These are phyloP conservation scores for Plumapathes pennacea DNA, from an alignment of 92 coral and sea anemone genomes.

Conservation along the genomic window DNA sequence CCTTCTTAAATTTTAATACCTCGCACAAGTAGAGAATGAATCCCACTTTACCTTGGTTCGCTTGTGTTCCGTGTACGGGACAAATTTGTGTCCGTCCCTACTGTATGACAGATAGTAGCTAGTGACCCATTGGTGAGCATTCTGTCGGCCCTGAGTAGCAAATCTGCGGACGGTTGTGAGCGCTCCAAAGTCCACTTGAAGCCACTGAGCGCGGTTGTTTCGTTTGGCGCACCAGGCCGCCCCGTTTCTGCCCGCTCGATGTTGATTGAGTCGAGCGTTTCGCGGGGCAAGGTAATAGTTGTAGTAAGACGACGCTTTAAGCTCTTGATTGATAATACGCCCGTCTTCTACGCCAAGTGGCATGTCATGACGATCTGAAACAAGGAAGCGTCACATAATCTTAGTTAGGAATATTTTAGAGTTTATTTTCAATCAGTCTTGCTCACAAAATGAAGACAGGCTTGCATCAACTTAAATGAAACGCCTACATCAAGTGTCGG, in stretches of 20 bases:
- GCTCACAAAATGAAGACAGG: no score
- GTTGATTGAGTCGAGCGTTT: slow-evolving; percentile 42
- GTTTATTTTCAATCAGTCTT: no score
- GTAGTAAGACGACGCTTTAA: slow-evolving; percentile 61
- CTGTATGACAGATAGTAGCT: slow-evolving; percentile 27
- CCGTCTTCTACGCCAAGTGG: slow-evolving; percentile 71
- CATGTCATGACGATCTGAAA: slow-evolving; percentile 56
- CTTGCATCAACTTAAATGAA: no score
- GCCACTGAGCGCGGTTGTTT: slow-evolving; percentile 20
- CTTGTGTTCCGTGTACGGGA: slow-evolving; percentile 18
- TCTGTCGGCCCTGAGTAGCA: slow-evolving; percentile 38
- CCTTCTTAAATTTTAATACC: no score
- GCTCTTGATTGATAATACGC: slow-evolving; percentile 41
- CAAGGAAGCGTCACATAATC: no score
- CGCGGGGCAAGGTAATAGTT: slow-evolving; percentile 41
- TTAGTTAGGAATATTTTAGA: no score
- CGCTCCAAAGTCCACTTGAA: slow-evolving; percentile 36
- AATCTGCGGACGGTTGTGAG: slow-evolving; percentile 21
- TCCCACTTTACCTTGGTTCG: slow-evolving; percentile 39
- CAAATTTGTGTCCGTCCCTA: slow-evolving; percentile 2
- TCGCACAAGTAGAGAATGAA: no score
- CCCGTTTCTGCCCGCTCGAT: slow-evolving; percentile 6
- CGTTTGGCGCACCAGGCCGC: slow-evolving; percentile 21
- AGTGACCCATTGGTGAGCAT: slow-evolving; percentile 43
- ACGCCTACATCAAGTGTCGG: no score